Conservation (phyloP, 2,888 invertebrate species). For the Byasa hedistus region DNA sequence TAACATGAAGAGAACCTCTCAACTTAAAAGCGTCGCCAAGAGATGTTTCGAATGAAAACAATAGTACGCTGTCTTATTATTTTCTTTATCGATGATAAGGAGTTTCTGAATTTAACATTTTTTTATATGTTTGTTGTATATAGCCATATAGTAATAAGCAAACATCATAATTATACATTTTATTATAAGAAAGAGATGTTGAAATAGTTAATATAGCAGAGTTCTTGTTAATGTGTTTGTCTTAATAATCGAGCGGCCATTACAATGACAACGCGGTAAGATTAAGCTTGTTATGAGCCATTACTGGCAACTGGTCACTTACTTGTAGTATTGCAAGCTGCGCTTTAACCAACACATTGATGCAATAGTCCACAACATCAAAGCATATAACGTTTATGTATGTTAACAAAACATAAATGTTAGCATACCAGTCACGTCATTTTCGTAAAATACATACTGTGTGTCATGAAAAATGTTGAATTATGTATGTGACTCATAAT, state of each 20-base stretch:
- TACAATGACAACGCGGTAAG: not conserved
- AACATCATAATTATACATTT: no score
- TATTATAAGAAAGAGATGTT: no score
- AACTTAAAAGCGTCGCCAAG: conserved; percentile 35
- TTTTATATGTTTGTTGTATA: no score
- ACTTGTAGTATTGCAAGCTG: conserved; percentile 25
- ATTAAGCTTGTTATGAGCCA: not conserved
- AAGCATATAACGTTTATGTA: not conserved
- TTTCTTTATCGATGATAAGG: no score
- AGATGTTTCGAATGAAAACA: conserved; percentile 14
- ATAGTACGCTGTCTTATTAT: not conserved
- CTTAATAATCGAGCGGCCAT: not conserved
- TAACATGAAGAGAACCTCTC: conserved; percentile 32
- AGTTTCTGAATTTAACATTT: no score
- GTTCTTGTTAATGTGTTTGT: not conserved
- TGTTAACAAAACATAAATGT: no score
- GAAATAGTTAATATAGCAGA: no score
- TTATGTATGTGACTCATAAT: no score
- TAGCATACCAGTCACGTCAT: no score
- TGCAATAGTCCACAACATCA: conserved; percentile 35
- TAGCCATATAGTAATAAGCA: no score
- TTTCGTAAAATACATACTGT: no score
- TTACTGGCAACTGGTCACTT: conserved; percentile 26
- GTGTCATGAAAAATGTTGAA: no score
- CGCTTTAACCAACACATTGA: conserved; percentile 41